These are phyloP conservation scores for Micrasema minimum DNA, from an alignment of 1,140 invertebrate genomes.

Conservation along the genomic window DNA sequence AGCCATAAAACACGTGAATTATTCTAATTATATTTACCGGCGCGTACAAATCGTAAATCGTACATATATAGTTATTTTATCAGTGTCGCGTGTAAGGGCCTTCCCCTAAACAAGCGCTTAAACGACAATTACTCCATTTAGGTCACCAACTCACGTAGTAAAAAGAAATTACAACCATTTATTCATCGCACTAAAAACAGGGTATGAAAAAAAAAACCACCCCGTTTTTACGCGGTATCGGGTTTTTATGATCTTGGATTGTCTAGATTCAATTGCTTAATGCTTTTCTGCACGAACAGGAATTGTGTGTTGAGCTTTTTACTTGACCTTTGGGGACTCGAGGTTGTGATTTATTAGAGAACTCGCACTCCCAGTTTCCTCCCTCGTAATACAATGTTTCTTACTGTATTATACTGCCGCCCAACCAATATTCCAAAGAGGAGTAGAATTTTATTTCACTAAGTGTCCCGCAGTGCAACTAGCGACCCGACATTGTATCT, in stretches of 20 bases:
- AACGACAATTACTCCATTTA: conserved; percentile 26
- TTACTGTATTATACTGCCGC: too few relatives aligned
- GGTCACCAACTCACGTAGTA: conserved; percentile 7
- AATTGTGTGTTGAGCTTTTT: conserved; percentile 3
- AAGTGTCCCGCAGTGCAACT: too few relatives aligned
- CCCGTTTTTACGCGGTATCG: conserved; percentile 1
- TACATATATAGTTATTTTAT: conserved; percentile 3
- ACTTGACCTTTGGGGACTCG: conserved; percentile 9
- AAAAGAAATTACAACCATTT: conserved; percentile 25
- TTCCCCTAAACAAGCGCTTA: conserved; percentile 9
- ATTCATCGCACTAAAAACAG: neutral
- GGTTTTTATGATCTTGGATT: conserved; percentile 20
- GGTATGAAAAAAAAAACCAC: conserved; percentile 7
- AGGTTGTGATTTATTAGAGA: conserved; percentile 16
- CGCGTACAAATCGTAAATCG: conserved; percentile 15
- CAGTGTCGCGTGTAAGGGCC: conserved; percentile 13
- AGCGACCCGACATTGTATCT: too few relatives aligned
- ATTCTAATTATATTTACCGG: conserved; percentile 22
- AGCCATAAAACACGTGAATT: conserved; percentile 19
- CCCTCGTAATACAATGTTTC: too few relatives aligned
- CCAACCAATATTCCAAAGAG: too few relatives aligned
- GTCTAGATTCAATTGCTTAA: neutral
- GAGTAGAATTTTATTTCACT: too few relatives aligned
- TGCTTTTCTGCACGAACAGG: conserved; percentile 22
- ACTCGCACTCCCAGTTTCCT: neutral